Base-by-base conservation (phyloP, 2,797 vertebrate species). In the Gobionotothen gibberifrons region DNA sequence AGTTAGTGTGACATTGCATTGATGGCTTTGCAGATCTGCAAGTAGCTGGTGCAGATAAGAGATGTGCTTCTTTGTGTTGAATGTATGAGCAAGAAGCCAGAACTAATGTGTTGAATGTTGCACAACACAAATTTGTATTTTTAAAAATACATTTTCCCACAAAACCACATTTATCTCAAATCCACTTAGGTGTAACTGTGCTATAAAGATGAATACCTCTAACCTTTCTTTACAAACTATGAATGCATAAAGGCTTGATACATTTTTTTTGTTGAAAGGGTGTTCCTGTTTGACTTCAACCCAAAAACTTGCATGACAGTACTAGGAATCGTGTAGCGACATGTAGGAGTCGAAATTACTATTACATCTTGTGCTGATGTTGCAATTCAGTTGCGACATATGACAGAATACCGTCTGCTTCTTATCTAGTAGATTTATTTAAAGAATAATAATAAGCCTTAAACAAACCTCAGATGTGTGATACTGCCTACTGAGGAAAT, bases 1-100 rank as follows among this genome's bases (percentile, higher is more conserved):
- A 21, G 54, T 69, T 63, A 65, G 54, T 52, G 17, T 69, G 51
- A 81, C 68, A 14, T 3, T 17, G 54, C 17, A 40, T 21, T 14
- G 14, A 76, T 82, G 80, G 81, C 12, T 46, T 0, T 52, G 73
- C 56, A 61, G 26, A 62, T 71, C 49, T 67, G 61, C 2, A 7
- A 36, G 39, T 44, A 55, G 72, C 40, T 58, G 22, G 59, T 69
- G 32, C 36, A 48, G 69, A 82, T 76, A 82, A 76, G 32, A 72
- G 44, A 65, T 42, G 53, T 42, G 19, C 32, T 13, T 60, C 40
- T 72, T 43, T 63, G 52, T 29, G 40, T n/a, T 42, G 14, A 69
- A 39, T 29, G 39, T 55, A 9, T 17, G 49, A 57, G n/a, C n/a
- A 26, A 14, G 8, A 62, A 8, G 10, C 4, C 54, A 36, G 3